A percentile compares a stretch with the other conserved stretches of the same genome.
Conservation (phyloP, 2,797 vertebrate genomes). For the Halcyon leucocephala region DNA sequence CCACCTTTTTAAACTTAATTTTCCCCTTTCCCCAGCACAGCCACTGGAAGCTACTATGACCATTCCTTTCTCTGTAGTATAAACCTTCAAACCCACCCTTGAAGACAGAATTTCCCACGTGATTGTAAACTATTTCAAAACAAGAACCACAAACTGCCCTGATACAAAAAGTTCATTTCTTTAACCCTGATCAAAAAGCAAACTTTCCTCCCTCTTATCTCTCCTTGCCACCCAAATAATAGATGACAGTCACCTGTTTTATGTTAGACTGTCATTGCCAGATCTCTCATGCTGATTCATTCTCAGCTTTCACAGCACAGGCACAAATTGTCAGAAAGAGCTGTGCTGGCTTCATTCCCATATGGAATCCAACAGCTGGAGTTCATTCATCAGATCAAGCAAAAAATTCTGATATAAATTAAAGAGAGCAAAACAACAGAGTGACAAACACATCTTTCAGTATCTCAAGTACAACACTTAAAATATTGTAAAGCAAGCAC, state of each 20-base stretch:
- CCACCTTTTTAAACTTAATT: background rate
- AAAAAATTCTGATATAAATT: background rate
- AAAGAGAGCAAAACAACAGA: background rate
- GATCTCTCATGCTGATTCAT: constrained; percentile 71
- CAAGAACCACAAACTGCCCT: background rate
- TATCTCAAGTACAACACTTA: background rate
- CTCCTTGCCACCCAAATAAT: constrained; percentile 59
- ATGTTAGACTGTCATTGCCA: constrained; percentile 70
- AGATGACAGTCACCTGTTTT: constrained; percentile 75
- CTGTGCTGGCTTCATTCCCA: constrained; percentile 40
- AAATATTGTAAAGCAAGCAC: background rate
- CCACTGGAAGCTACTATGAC: background rate
- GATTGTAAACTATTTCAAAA: background rate
- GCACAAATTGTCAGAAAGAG: constrained; percentile 54
- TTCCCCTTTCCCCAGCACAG: background rate
- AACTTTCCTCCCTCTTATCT: constrained; percentile 60
- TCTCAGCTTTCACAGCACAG: constrained; percentile 58
- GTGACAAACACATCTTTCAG: background rate
- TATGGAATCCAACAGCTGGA: constrained; percentile 64
- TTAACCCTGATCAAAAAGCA: constrained; percentile 46
- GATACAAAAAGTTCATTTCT: constrained; percentile 15
- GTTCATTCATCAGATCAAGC: constrained; percentile 40
- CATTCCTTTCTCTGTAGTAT: background rate
- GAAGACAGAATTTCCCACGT: background rate
- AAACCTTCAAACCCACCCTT: background rate